These are phyloP conservation scores for Euura saliciscinereae DNA, from an alignment of 1,140 invertebrate genomes.

Conservation along the genomic window DNA sequence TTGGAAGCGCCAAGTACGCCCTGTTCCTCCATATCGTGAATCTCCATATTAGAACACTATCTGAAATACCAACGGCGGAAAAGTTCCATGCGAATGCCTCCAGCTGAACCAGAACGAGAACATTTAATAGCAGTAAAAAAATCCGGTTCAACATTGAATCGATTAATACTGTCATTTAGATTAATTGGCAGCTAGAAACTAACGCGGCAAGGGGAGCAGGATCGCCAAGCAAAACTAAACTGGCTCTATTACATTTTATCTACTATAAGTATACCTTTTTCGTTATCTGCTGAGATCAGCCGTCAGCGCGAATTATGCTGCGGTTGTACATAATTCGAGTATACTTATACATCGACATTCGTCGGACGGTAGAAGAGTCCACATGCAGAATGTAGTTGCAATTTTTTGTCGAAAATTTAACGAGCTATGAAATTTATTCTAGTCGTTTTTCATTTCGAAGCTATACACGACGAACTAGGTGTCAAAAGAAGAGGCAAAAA, in stretches of 20 bases:
- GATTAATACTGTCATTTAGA: neutral
- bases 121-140: neutral
- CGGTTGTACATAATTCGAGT: neutral
- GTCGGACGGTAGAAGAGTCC: too few relatives aligned
- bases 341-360: too few relatives aligned
- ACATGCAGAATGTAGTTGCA: too few relatives aligned
- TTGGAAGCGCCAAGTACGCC: slow-evolving; percentile 36
- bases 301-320: neutral
- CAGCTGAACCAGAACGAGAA: neutral
- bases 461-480: too few relatives aligned
- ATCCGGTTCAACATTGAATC: neutral
- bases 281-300: neutral
- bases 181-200: neutral
- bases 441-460: neutral
- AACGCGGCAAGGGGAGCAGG: neutral
- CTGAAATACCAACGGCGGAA: slow-evolving; percentile 24
- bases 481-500: too few relatives aligned
- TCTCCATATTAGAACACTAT: slow-evolving; percentile 30
- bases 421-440: neutral
- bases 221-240: neutral
- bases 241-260: neutral
- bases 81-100: slow-evolving; percentile 27
- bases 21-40: slow-evolving; percentile 38
- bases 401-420: too few relatives aligned
- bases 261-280: too few relatives aligned